phyloP scores from a whole-genome alignment of 2,888 invertebrate genomes.

The Notocelia uddmanniana region DNA sequence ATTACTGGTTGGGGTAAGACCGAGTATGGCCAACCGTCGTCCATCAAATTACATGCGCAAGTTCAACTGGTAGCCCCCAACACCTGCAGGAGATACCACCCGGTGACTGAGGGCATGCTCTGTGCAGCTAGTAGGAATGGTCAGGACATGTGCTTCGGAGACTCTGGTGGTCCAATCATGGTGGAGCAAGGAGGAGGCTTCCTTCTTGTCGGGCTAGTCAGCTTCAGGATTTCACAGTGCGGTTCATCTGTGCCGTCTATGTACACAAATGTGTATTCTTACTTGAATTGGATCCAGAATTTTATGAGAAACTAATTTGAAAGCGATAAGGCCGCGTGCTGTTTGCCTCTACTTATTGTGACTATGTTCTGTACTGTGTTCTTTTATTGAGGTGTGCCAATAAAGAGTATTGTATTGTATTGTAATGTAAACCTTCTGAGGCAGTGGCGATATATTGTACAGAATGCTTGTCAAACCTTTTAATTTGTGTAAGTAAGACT shows the following conservation, averaged over 20 bases:
- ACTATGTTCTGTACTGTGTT: no score
- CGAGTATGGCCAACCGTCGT: not conserved
- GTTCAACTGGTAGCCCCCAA: constrained; percentile 13
- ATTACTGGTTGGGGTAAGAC: constrained; percentile 33
- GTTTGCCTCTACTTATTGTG: no score
- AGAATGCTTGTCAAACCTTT: no score
- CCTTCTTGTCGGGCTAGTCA: constrained; percentile 23
- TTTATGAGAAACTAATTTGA: not conserved
- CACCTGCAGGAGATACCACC: not conserved
- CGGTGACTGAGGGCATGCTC: not conserved
- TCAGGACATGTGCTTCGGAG: constrained; percentile 26
- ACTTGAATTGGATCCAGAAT: constrained; percentile 23
- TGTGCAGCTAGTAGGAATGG: constrained; percentile 26
- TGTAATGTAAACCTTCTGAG: no score
- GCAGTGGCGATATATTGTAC: no score
- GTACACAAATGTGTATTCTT: constrained; percentile 31
- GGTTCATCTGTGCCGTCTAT: constrained; percentile 16
- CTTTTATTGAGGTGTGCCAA: no score
- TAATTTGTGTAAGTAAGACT: no score
- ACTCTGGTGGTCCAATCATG: constrained; percentile 35
- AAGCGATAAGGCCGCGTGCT: no score
- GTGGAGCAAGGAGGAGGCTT: not conserved
- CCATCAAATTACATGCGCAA: constrained; percentile 20
- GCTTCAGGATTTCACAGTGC: not conserved
- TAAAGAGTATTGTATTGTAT: no score